A percentile compares a stretch with the other conserved stretches of the same genome.
These are phyloP conservation scores for Graphium colonna DNA, from an alignment of 2,888 invertebrate species.

Conservation along the genomic window DNA sequence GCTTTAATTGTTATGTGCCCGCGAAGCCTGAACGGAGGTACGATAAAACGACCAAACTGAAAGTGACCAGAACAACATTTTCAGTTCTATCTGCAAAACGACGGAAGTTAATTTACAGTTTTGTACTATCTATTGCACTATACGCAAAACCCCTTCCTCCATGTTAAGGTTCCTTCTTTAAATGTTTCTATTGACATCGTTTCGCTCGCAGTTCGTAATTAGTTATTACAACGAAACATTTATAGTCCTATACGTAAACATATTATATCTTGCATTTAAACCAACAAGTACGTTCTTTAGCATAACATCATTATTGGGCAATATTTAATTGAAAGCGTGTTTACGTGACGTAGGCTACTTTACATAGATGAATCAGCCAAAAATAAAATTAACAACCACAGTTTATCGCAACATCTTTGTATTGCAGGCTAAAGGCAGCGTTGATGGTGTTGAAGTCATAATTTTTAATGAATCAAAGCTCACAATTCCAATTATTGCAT, in stretches of 20 bases:
- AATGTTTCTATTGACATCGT: too few species aligned
- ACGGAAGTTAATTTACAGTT: too few species aligned
- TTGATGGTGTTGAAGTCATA: too few species aligned
- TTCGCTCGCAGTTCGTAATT: too few species aligned
- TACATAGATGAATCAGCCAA: constrained; percentile 13
- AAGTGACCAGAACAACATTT: too few species aligned
- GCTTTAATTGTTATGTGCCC: constrained; percentile 72
- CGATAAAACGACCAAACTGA: constrained; percentile 22
- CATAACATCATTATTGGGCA: constrained; percentile 11
- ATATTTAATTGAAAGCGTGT: not conserved
- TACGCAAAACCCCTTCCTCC: too few species aligned
- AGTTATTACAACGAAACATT: too few species aligned
- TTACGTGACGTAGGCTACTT: constrained; percentile 8
- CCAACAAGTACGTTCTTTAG: constrained; percentile 18
- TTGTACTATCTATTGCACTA: too few species aligned
- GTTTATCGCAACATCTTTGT: constrained; percentile 14
- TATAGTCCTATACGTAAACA: too few species aligned
- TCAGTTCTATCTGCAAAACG: too few species aligned
- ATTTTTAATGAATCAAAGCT: too few species aligned
- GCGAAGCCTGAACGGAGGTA: constrained; percentile 37
- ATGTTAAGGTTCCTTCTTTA: too few species aligned
- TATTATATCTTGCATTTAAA: not conserved
- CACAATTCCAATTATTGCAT: constrained; percentile 25
- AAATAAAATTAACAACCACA: not conserved
- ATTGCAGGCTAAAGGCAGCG: not conserved